Evolutionary conservation across 2,113 vertebrate species (phyloP), one percentile per base, ranked within the genome.

Genomic region (Petromus typicus): DNA sequence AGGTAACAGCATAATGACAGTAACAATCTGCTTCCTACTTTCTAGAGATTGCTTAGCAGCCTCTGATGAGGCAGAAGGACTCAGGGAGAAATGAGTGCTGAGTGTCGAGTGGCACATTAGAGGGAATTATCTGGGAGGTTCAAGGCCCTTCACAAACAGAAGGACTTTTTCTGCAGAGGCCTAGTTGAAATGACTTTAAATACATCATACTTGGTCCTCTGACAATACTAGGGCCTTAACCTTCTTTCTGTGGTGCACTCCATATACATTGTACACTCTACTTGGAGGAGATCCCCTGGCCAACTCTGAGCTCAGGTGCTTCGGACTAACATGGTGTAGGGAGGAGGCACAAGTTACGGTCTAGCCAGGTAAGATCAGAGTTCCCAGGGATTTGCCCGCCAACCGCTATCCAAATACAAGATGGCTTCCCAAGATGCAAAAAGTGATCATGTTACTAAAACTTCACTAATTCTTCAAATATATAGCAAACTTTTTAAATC

Each of bases 21-120:
- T 94, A 97, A 97, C 91, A 89, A 97, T 91, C 76, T n/a, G 86
- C 87, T 92, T 95, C 81, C 78, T 96, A 90, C 20, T 92, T 59
- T 93, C 97, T 81, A 84, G 45, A 97, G 90, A 97, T 94, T 96
- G 69, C 91, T 96, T 57, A 89, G 89, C 90, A 97, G 86, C 73
- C 87, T 87, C 76, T 96, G 80, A 91, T 93, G 93, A 94, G 86
- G 76, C 80, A 93, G 92, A 95, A 97, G 79, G 56, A 94, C 54
- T 84, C 57, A n/a, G 63, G 23, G 12, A 1, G 76, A 90, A 37
- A 27, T 67, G 8, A 56, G 20, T 61, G 67, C 10, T 67, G 93
- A 7, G 17, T 85, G 48, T 97, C 64, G 63, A 97, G 92, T 93
- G 89, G 71, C 71, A 85, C 86, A 96, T 96, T 97, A 96, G 80